A percentile compares a stretch with the other conserved stretches of the same genome.
phyloP scores from a whole-genome alignment of 2,113 vertebrate genomes.

The Laticauda colubrina region DNA sequence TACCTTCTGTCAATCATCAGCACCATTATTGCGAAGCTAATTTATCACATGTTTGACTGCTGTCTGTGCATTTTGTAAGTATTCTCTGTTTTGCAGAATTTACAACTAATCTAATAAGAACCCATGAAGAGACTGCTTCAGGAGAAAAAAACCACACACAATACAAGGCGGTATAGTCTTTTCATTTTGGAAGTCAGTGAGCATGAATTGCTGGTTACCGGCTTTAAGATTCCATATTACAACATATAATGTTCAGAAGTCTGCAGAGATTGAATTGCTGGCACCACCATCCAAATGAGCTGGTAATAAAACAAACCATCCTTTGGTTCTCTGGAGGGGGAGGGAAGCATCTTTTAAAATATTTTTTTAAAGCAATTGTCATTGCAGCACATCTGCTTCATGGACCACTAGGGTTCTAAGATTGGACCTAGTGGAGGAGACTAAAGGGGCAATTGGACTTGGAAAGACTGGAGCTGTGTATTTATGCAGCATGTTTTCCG shows the following conservation, averaged over 20 bases:
- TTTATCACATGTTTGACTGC: slow-evolving; percentile 21
- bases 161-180: background rate
- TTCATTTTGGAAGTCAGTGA: background rate
- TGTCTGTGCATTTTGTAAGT: slow-evolving; percentile 1
- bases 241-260: background rate
- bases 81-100: slow-evolving; percentile 22
- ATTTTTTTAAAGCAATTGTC: background rate
- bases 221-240: background rate
- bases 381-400: background rate
- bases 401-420: background rate
- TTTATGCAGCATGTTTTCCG: background rate
- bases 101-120: slow-evolving; percentile 26
- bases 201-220: background rate
- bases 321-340: background rate
- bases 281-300: background rate
- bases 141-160: background rate
- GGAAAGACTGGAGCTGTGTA: background rate
- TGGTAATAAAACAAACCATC: background rate
- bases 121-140: background rate
- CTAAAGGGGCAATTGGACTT: background rate
- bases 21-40: slow-evolving; percentile 20
- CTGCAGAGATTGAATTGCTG: background rate
- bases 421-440: background rate
- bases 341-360: background rate
- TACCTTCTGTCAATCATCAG: slow-evolving; percentile 22